Percentiles rank a stretch among this genome's conserved stretches.
These are phyloP conservation scores for Caenorhabditis sp. DNA, from an alignment of 2,888 invertebrate species.

Conservation along the genomic window DNA sequence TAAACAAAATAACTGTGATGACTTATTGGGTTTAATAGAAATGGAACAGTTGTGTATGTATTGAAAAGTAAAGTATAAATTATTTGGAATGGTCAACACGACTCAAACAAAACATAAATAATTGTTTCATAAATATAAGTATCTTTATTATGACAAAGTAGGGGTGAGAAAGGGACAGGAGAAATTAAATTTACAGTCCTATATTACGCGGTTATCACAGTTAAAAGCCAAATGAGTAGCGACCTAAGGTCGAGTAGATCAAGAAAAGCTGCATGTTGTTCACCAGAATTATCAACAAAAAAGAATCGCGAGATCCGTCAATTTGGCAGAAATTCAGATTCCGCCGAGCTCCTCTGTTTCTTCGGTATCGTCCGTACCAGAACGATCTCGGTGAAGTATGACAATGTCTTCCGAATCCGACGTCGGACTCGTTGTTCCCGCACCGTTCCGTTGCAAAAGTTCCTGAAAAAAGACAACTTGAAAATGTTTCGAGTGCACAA, in stretches of 20 bases:
- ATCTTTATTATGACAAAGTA: conserved; percentile 43
- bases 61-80: conserved; percentile 34
- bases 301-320: conserved; percentile 22
- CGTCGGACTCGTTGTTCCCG: conserved; percentile 35
- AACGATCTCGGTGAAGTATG: conserved; percentile 39
- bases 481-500: background rate
- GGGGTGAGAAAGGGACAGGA: conserved; percentile 18
- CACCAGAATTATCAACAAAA: conserved; percentile 23
- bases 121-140: background rate
- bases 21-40: conserved; percentile 10
- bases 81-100: conserved; percentile 38
- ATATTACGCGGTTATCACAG: conserved; percentile 53
- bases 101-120: background rate
- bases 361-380: conserved; percentile 38
- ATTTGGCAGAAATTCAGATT: conserved; percentile 29
- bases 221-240: conserved; percentile 27
- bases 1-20: conserved; percentile 5
- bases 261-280: conserved; percentile 9
- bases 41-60: background rate
- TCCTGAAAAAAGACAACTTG: conserved; percentile 35
- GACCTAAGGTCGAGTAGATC: conserved; percentile 30
- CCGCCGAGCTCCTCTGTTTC: conserved; percentile 61
- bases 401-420: conserved; percentile 44
- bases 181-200: conserved; percentile 2
- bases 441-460: conserved; percentile 54